Evolutionary conservation across 2,797 vertebrate species (phyloP), one percentile per base, ranked within the genome.

Genomic region (Megalops cyprinoides): DNA sequence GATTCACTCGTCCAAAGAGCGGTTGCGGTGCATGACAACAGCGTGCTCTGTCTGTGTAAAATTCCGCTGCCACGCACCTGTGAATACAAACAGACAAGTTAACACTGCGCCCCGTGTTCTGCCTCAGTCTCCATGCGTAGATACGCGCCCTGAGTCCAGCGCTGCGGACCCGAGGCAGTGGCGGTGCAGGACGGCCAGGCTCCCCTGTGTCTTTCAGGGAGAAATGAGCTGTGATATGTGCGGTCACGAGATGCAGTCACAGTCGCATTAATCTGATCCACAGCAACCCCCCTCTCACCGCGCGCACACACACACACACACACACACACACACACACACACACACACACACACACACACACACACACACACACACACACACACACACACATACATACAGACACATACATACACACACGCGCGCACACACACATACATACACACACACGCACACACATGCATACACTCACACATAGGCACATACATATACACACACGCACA

Each of bases 291-390:
- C 18, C 53, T 6, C 53, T 1, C 20, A 23, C 0, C 18, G 3
- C 18, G n/a, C n/a, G 1, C 7, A 10, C 46, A 48, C 46, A 89
- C 88, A 84, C 83, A 91, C 88, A 87, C 65, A 60, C 83, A 79
- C 84, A 78, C 79, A 78, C 88, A 55, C 84, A 79, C 89, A 87
- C 83, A 42, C 14, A 12, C 39, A 60, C 55, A 60, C 53, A 77
- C 1, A 60, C 37, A n/a, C 51, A 76, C 55, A 76, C 84, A 83
- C 84, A 37, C 82, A 48, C 23, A 56, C 51, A 56, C 75, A 76
- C 3, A 56, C 31, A 23, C 48, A 76, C 53, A 51, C 85, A 83
- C 84, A 34, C 81, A n/a, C 28, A 53, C n/a, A 5, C 53, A 60
- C 76, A 77, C 4, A 60, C 34, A 28, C 55, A 77, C 7, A 10